These are phyloP conservation scores for Antrozous pallidus DNA, from an alignment of 2,797 vertebrate species.

Conservation along the genomic window DNA sequence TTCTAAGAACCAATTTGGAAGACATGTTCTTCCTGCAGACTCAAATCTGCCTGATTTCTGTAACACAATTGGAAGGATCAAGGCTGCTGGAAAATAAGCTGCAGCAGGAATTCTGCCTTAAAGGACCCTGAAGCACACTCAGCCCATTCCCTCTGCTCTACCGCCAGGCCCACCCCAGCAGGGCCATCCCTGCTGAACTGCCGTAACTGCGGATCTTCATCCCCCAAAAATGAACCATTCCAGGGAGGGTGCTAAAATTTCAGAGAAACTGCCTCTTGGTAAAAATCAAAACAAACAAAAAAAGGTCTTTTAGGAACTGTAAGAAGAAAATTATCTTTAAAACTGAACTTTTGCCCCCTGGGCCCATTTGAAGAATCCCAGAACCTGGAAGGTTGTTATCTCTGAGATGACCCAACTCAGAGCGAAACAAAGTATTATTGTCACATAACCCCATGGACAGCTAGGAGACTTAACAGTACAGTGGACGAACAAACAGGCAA, in stretches of 20 bases:
- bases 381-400: background rate
- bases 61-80: background rate
- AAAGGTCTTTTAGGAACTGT: background rate
- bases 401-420: background rate
- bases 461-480: background rate
- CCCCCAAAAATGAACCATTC: background rate
- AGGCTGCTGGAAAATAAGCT: background rate
- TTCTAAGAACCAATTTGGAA: background rate
- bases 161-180: background rate
- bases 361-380: background rate
- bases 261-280: background rate
- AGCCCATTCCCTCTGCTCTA: background rate
- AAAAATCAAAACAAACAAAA: background rate
- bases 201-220: background rate
- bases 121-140: no score
- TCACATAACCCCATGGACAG: background rate
- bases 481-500: background rate
- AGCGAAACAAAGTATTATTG: background rate
- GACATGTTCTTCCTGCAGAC: background rate
- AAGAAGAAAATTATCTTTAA: conserved; percentile 28
- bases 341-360: background rate
- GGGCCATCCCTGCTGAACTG: rapidly evolving
- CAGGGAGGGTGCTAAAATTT: background rate
- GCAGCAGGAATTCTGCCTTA: background rate
- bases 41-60: background rate